Evolutionary conservation across 2,888 invertebrate species (phyloP), one percentile per base, ranked within the genome.

Genomic region (Lasioglossum lativentre): DNA sequence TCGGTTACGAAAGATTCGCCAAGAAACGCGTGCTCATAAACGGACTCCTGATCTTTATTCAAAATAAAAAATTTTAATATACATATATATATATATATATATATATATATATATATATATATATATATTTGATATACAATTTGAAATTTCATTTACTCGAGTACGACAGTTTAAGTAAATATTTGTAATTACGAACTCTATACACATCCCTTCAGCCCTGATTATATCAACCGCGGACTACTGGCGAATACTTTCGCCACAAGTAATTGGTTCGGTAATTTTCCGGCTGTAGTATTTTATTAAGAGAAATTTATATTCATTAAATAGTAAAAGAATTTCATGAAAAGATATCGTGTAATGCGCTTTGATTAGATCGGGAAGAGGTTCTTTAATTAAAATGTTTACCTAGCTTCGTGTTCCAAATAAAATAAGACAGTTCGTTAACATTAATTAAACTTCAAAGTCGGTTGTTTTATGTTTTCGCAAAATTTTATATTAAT

Each of bases 121-220:
- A n/a, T n/a, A n/a, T n/a, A n/a, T n/a, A n/a, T n/a, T n/a, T n/a
- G n/a, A n/a, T n/a, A n/a, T n/a, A n/a, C n/a, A n/a, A 34, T 34
- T 34, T 34, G 34, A 34, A 34, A 34, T 34, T 34, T 34, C 34
- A 56, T 56, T 23, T 23, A 10, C 10, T 27, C 3, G 27, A 0
- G 4, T 23, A 27, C 0, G n/a, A 59, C 27, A 27, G 59, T 27
- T 12, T 12, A 12, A 14, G 10, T 27, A 27, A 59, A 14, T 59
- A 59, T 59, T 10, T 27, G 8, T 59, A 59, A n/a, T 27, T 59
- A 59, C 2, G 14, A 4, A 27, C n/a, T 12, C 2, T 10, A 27
- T 12, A n/a, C 4, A 4, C 4, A n/a, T 27, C 27, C 8, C 3
- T 12, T 1, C n/a, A n/a, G n/a, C 4, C 0, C 4, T 14, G 12